Conservation (phyloP, 1,140 invertebrate species). For the Scaptomyza pallida region DNA sequence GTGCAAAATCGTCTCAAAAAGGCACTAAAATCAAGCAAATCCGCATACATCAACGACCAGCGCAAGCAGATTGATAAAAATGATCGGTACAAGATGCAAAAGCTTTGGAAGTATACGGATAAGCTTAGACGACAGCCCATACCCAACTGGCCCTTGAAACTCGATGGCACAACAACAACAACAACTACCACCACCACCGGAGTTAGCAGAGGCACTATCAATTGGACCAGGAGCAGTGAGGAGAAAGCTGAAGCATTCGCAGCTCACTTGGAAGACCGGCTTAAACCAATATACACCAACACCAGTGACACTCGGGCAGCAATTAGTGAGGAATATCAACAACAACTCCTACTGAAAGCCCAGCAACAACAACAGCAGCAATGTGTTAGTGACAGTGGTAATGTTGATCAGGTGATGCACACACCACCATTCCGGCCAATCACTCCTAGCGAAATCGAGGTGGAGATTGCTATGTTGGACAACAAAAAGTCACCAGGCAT, state of each 20-base stretch:
- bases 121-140: slow-evolving; percentile 2
- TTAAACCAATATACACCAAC: not conserved
- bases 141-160: slow-evolving; percentile 19
- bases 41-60: not conserved
- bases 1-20: not conserved
- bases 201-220: not conserved
- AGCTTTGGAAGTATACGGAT: slow-evolving; percentile 14
- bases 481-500: slow-evolving; percentile 1
- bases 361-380: too few relatives aligned
- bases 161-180: too few relatives aligned
- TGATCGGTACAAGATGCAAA: slow-evolving; percentile 2
- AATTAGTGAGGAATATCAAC: not conserved
- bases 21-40: not conserved
- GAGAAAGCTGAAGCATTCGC: slow-evolving; percentile 14
- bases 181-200: not conserved
- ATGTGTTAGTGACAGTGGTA: too few relatives aligned
- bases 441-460: not conserved
- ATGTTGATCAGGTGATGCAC: too few relatives aligned
- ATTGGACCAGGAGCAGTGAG: not conserved
- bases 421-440: not conserved
- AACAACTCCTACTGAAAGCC: too few relatives aligned
- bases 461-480: not conserved
- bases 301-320: not conserved
- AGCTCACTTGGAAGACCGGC: not conserved
- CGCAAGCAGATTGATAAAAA: not conserved